These are phyloP conservation scores for Ptilonorhynchus violaceus DNA, from an alignment of 2,113 vertebrate species.

Conservation along the genomic window DNA sequence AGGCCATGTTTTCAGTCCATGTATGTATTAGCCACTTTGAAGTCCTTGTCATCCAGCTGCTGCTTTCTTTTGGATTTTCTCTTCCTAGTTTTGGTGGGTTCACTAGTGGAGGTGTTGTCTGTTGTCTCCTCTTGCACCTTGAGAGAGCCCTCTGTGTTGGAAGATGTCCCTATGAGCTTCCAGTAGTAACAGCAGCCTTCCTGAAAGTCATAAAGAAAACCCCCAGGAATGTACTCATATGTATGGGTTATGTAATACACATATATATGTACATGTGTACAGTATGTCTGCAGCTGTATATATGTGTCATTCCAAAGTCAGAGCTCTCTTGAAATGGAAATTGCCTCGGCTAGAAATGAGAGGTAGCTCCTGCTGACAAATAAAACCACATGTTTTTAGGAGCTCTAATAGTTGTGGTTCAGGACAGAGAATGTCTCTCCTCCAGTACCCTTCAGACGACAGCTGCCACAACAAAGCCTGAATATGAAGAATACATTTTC, in stretches of 20 bases:
- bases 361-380: neutral
- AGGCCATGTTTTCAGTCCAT: rapidly evolving
- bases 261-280: no score
- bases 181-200: neutral
- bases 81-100: neutral
- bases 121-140: neutral
- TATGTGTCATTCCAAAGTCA: neutral
- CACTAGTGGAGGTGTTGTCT: neutral
- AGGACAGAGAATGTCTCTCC: neutral
- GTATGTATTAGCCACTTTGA: neutral
- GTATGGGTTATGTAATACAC: neutral
- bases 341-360: neutral
- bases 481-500: neutral
- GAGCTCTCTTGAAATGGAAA: neutral
- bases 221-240: neutral
- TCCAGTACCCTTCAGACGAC: neutral
- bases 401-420: neutral
- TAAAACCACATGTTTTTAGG: neutral
- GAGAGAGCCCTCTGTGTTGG: neutral
- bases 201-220: neutral
- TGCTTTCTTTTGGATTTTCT: neutral
- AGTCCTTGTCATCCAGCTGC: neutral
- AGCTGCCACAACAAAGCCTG: neutral
- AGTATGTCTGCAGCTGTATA: neutral
- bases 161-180: neutral